Evolutionary conservation across 2,797 vertebrate species (phyloP).

Genomic region (Alosa sapidissima): DNA sequence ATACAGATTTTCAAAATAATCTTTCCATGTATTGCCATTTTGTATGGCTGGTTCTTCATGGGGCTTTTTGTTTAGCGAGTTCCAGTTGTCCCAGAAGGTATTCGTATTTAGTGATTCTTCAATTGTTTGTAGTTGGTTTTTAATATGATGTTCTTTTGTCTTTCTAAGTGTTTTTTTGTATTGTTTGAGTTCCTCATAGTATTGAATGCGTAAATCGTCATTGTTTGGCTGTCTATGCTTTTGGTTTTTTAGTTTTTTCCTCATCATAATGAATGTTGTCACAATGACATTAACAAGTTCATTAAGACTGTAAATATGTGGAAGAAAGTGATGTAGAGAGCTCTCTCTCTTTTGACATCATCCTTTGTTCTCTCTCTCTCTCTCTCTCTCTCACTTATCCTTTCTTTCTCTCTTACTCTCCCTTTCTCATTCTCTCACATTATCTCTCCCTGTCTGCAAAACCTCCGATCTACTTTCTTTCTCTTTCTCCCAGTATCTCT

Average conservation of each 20-base stretch:
- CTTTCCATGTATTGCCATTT: too few species aligned
- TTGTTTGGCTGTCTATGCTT: too few species aligned
- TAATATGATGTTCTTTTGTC: too few species aligned
- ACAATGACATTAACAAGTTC: constrained; percentile 38
- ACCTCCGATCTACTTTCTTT: background rate
- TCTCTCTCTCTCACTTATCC: background rate
- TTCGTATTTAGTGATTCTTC: too few species aligned
- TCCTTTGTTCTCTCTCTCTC: background rate
- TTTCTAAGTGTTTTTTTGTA: too few species aligned
- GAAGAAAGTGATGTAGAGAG: background rate
- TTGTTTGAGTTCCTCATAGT: too few species aligned
- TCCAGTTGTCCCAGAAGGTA: too few species aligned
- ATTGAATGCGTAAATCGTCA: too few species aligned
- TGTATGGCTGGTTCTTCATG: too few species aligned
- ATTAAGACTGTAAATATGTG: constrained; percentile 42
- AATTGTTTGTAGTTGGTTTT: too few species aligned
- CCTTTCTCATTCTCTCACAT: background rate
- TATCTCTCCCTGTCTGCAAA: background rate
- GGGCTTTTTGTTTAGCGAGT: too few species aligned
- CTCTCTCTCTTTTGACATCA: background rate
- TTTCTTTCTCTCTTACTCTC: background rate
- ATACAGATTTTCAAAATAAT: too few species aligned
- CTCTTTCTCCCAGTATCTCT: background rate
- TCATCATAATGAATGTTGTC: constrained; percentile 21
- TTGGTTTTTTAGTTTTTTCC: background rate